These are phyloP conservation scores for Festucalex cinctus DNA, from an alignment of 2,113 vertebrate species.

Conservation along the genomic window DNA sequence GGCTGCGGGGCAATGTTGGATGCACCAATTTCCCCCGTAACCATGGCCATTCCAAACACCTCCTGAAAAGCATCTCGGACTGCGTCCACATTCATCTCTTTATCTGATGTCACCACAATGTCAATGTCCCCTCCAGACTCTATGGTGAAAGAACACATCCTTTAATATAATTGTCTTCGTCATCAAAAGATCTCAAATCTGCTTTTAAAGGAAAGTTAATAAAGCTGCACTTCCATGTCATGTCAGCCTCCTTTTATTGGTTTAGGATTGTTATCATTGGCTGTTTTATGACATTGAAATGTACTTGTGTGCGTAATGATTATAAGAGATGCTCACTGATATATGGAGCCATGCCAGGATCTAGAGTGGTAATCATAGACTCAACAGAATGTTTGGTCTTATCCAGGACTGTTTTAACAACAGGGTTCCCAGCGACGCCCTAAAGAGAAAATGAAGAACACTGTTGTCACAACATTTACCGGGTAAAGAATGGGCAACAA, in stretches of 20 bases:
- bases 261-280: neutral
- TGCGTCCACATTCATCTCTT: slow-evolving; percentile 85
- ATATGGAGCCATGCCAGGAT: slow-evolving; percentile 97
- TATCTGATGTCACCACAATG: slow-evolving; percentile 89
- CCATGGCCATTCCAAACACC: slow-evolving; percentile 92
- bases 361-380: slow-evolving; percentile 96
- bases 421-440: slow-evolving; percentile 91
- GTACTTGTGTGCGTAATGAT: neutral
- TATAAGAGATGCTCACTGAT: slow-evolving; percentile 79
- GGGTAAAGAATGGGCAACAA: neutral
- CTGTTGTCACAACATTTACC: neutral
- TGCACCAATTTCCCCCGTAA: slow-evolving; percentile 86
- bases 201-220: neutral
- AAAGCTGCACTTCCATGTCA: neutral
- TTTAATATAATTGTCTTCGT: neutral
- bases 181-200: neutral
- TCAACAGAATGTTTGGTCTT: slow-evolving; percentile 96
- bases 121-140: slow-evolving; percentile 94
- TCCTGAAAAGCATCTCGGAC: slow-evolving; percentile 95
- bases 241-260: no score
- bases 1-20: slow-evolving; percentile 96
- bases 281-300: neutral
- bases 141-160: slow-evolving; percentile 44
- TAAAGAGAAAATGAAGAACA: slow-evolving; percentile 39
- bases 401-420: slow-evolving; percentile 92